A percentile compares a stretch with the other conserved stretches of the same genome.
These are phyloP conservation scores for Eremobia ochroleuca DNA, from an alignment of 2,888 invertebrate species.

Conservation along the genomic window DNA sequence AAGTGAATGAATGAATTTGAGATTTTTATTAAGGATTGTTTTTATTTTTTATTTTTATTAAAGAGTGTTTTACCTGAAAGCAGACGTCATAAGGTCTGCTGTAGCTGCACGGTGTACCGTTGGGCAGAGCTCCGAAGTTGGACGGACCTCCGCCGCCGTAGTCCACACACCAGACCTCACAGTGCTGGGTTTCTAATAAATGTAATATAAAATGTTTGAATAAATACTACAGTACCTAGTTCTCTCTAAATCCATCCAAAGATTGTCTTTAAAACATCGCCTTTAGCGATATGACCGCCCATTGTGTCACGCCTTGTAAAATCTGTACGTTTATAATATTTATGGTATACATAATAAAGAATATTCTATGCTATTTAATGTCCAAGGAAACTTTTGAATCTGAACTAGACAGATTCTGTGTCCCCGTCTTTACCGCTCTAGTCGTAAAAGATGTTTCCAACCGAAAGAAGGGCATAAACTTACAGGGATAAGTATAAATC, in stretches of 20 bases:
- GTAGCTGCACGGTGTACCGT: slow-evolving; percentile 86
- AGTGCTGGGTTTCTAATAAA: slow-evolving; percentile 81
- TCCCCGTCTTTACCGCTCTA: background rate
- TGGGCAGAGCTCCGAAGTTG: slow-evolving; percentile 81
- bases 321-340: too few species aligned
- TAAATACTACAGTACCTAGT: too few species aligned
- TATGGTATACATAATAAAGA: too few species aligned
- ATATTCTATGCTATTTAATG: too few species aligned
- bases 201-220: background rate
- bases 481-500: background rate
- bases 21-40: too few species aligned
- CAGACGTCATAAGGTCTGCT: slow-evolving; percentile 84
- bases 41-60: too few species aligned
- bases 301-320: too few species aligned
- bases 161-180: slow-evolving; percentile 86
- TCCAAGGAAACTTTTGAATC: background rate
- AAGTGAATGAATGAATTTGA: background rate
- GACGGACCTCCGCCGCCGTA: slow-evolving; percentile 82
- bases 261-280: too few species aligned
- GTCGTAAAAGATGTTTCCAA: background rate
- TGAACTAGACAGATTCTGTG: background rate
- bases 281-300: too few species aligned
- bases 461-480: background rate
- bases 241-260: too few species aligned
- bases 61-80: slow-evolving; percentile 81